A percentile compares a stretch with the other conserved stretches of the same genome.
phyloP scores from a whole-genome alignment of 2,113 vertebrate genomes.

The Rhinoderma darwinii region DNA sequence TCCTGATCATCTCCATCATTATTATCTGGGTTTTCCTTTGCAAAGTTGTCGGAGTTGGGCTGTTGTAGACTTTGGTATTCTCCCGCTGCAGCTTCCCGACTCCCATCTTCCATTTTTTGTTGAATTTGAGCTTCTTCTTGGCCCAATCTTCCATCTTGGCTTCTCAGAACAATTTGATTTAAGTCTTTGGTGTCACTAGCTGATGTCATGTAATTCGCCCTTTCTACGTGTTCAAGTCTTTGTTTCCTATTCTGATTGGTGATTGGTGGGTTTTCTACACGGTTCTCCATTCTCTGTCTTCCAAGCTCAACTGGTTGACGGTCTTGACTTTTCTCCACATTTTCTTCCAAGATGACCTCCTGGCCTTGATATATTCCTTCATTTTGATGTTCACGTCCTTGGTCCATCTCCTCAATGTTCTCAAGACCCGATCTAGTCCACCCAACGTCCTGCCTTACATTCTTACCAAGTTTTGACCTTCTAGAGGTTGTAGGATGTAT shows the following conservation, averaged over 20 bases:
- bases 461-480: background rate
- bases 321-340: background rate
- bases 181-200: background rate
- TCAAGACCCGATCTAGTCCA: background rate
- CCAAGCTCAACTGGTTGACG: background rate
- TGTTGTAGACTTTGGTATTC: background rate
- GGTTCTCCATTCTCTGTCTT: background rate
- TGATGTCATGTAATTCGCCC: background rate
- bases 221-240: background rate
- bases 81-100: background rate
- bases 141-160: background rate
- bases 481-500: background rate
- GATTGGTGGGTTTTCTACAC: background rate
- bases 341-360: background rate
- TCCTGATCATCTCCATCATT: background rate
- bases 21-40: background rate
- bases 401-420: background rate
- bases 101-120: background rate
- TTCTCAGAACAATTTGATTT: background rate
- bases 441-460: background rate
- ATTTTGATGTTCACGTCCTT: background rate
- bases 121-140: background rate
- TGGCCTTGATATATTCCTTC: background rate
- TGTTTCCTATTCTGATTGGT: background rate
- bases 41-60: background rate